Evolutionary conservation across 2,888 invertebrate genomes (phyloP), one percentile per base, ranked within the genome.

Genomic region (Parnassius smintheus): DNA sequence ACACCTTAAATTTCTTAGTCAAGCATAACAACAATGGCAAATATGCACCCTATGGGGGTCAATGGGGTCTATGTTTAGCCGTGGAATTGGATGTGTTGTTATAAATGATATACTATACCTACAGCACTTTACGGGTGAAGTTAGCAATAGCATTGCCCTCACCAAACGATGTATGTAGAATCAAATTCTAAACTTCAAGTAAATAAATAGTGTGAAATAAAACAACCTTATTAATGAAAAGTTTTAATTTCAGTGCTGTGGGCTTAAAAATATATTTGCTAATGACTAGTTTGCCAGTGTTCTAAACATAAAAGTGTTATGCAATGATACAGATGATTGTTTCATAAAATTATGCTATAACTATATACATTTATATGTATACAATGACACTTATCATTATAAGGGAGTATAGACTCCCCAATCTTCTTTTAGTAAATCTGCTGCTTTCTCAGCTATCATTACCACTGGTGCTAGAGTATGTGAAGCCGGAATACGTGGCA

Each of bases 381-480:
- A 25, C 25, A 25, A 25, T 25, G 7, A 35, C 35, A 35, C 35
- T 35, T 4, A 25, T 25, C 4, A 13, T 56, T 53, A 57, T 52
- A 8, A 44, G 44, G 22, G 35, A 55, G 12, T 25, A 35, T 58
- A 41, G 18, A 35, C 8, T 42, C 45, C 52, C 92, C 92, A 92
- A 72, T 92, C 87, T 82, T 88, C 76, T 80, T 92, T 93, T 35
- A 93, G 91, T 63, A 92, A 78, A 66, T 92, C 92, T 0, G 92
- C 81, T 45, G 89, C 93, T 66, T 93, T 93, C 70, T 93, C 93
- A 1, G 88, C 93, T 44, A 93, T 91, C 92, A 93, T 93, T 56
- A 93, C 85, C 11, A 89, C 88, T 0, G 92, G 89, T 1, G 92
- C 93, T 65, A 92, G 91, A 1, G 93, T 93, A 75, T 93, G 93